Conservation (phyloP, 2,888 invertebrate genomes). For the Elysia crispata region DNA sequence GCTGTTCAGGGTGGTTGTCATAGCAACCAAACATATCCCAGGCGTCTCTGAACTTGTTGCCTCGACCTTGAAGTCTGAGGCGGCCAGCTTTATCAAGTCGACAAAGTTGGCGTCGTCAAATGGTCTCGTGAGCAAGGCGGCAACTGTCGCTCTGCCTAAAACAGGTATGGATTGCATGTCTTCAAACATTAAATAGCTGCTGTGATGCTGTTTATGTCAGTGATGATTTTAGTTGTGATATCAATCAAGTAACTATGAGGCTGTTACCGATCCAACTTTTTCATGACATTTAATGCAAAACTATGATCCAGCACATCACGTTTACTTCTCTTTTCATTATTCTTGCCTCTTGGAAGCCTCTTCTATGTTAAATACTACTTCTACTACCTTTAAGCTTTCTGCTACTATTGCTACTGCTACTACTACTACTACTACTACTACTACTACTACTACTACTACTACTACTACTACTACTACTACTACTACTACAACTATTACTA, state of each 20-base stretch:
- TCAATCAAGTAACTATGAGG: background rate
- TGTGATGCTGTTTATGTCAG: too few species aligned
- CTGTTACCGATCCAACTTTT: background rate
- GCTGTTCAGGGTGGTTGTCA: slow-evolving; percentile 60
- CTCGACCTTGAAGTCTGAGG: slow-evolving; percentile 61
- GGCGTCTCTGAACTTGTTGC: slow-evolving; percentile 60
- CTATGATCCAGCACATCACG: background rate
- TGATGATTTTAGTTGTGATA: too few species aligned
- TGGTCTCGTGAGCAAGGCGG: slow-evolving; percentile 48
- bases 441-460: too few species aligned
- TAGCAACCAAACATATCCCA: slow-evolving; percentile 62
- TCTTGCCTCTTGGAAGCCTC: background rate
- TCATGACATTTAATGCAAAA: background rate
- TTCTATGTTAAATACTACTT: too few species aligned
- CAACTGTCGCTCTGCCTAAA: slow-evolving; percentile 59
- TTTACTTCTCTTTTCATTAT: background rate
- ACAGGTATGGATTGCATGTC: slow-evolving; percentile 53
- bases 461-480: too few species aligned
- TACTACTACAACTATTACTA: too few species aligned
- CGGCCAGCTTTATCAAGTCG: slow-evolving; percentile 62
- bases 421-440: too few species aligned
- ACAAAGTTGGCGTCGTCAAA: slow-evolving; percentile 55
- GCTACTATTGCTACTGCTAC: too few species aligned
- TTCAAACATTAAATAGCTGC: too few species aligned
- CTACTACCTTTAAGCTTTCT: too few species aligned